phyloP scores from a whole-genome alignment of 2,888 invertebrate genomes.

The Mimachlamys varia region DNA sequence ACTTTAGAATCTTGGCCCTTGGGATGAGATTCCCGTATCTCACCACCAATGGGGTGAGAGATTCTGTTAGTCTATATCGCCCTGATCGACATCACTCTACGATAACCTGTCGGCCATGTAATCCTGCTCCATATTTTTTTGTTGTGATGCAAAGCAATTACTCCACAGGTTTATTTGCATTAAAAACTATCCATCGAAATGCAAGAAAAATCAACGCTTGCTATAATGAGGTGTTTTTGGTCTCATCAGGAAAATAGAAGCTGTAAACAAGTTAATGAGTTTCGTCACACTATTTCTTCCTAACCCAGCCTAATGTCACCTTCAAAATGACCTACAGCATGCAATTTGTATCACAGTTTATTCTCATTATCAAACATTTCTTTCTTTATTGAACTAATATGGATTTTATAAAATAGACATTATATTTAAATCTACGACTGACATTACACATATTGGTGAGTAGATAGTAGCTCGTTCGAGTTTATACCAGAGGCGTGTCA shows the following conservation, averaged over 20 bases:
- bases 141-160: neutral
- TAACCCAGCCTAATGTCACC: neutral
- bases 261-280: neutral
- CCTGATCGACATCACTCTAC: too few species aligned
- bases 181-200: conserved; percentile 17
- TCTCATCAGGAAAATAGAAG: neutral
- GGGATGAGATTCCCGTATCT: too few species aligned
- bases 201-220: neutral
- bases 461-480: neutral
- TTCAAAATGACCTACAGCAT: neutral
- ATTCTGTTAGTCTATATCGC: too few species aligned
- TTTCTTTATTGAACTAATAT: neutral
- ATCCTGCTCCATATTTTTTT: too few species aligned
- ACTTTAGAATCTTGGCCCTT: too few species aligned
- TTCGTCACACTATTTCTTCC: neutral
- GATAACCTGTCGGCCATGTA: too few species aligned
- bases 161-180: neutral
- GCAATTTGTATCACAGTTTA: neutral
- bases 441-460: neutral
- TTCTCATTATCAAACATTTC: neutral
- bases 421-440: neutral
- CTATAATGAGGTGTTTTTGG: conserved; percentile 7
- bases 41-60: too few species aligned
- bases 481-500: conserved; percentile 11
- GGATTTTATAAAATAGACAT: neutral